Evolutionary conservation across 2,888 invertebrate species (phyloP).

Genomic region (Seira sanloemensis): DNA sequence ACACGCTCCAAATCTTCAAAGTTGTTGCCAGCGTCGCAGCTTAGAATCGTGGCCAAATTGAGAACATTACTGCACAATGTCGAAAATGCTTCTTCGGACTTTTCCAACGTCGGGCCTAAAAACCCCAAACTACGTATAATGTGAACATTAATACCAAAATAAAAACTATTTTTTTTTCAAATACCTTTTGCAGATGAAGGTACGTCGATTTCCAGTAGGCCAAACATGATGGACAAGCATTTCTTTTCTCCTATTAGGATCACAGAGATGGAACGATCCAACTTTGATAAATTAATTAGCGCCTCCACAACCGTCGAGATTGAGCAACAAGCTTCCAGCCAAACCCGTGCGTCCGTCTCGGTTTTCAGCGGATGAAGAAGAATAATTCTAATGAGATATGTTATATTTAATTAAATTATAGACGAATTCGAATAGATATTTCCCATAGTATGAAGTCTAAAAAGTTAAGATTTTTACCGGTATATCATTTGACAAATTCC

Average conservation of each 20-base stretch:
- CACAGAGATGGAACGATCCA: constrained; percentile 46
- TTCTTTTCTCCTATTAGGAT: constrained; percentile 61
- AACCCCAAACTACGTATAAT: not conserved
- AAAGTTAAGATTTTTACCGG: constrained; percentile 43
- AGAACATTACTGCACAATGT: constrained; percentile 68
- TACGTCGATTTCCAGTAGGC: constrained; percentile 14
- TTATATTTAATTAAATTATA: too few relatives aligned
- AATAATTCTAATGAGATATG: constrained; percentile 59
- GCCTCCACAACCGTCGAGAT: constrained; percentile 60
- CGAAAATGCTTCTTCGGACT: constrained; percentile 49
- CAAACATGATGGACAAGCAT: constrained; percentile 43
- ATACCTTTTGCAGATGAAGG: not conserved
- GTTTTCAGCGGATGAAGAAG: constrained; percentile 48
- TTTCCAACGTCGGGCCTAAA: not conserved
- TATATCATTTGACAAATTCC: constrained; percentile 66
- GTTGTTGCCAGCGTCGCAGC: constrained; percentile 67
- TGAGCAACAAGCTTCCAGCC: constrained; percentile 64
- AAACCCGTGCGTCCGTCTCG: constrained; percentile 49
- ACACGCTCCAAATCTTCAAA: constrained; percentile 71
- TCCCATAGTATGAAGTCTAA: too few relatives aligned
- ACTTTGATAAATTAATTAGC: constrained; percentile 49
- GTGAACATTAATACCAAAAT: not conserved
- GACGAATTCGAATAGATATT: too few relatives aligned
- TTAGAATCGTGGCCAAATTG: constrained; percentile 59
- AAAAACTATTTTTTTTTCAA: not conserved